Percentiles rank a stretch among this genome's conserved stretches.
phyloP scores from a whole-genome alignment of 2,113 vertebrate species.

The Ptilorrhoa leucosticta region DNA sequence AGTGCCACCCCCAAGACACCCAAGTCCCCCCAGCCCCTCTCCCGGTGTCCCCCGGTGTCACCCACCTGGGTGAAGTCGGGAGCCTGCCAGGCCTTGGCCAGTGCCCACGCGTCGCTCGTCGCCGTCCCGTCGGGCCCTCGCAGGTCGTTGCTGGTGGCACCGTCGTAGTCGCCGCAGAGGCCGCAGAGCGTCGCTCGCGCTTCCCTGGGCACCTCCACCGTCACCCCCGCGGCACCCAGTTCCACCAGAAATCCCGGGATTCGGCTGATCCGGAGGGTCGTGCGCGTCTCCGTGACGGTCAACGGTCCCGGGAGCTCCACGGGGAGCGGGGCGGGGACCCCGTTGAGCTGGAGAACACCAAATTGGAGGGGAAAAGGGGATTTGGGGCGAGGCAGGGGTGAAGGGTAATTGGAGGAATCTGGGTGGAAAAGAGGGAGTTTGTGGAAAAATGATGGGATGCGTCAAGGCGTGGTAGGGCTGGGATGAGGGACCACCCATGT shows the following conservation, averaged over 20 bases:
- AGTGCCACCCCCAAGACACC: fast-evolving
- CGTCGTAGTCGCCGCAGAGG: not conserved
- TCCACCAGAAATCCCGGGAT: not conserved
- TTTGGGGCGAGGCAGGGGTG: not conserved
- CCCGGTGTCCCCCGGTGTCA: not conserved
- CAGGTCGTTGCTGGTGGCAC: not conserved
- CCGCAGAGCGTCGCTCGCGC: not conserved
- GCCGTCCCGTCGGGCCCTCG: fast-evolving
- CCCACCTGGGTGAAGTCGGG: not conserved
- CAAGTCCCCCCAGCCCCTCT: fast-evolving
- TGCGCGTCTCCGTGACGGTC: fast-evolving
- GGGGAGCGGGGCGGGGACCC: not conserved
- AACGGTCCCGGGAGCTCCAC: fast-evolving
- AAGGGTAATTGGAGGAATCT: not conserved
- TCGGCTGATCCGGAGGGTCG: not conserved
- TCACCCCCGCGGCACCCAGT: fast-evolving
- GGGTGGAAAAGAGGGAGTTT: not conserved
- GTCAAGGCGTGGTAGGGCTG: not conserved
- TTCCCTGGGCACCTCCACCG: not conserved
- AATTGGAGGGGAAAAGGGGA: not conserved
- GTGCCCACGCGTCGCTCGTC: fast-evolving
- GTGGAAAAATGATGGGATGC: not conserved
- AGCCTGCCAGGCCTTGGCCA: not conserved
- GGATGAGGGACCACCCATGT: not conserved
- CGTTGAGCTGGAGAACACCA: not conserved